phyloP scores from a whole-genome alignment of 2,113 vertebrate genomes.

The Urocolius indicus region DNA sequence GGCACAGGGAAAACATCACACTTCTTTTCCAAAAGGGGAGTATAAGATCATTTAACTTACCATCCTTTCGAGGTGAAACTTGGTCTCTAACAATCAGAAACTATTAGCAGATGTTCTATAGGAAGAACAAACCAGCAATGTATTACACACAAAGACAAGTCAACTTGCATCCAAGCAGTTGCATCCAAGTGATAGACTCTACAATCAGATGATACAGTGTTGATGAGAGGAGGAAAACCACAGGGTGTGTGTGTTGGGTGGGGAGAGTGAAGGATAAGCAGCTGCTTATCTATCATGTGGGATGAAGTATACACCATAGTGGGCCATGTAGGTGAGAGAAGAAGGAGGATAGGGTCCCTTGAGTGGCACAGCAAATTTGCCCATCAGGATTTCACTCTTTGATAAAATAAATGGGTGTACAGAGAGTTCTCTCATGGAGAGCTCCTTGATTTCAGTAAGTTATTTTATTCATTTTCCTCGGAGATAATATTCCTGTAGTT shows the following conservation, averaged over 20 bases:
- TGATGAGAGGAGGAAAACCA: conserved; percentile 40
- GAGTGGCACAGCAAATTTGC: neutral
- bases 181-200: neutral
- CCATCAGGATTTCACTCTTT: neutral
- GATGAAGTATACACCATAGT: neutral
- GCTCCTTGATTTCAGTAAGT: neutral
- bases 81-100: conserved; percentile 31
- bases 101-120: neutral
- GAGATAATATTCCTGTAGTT: neutral
- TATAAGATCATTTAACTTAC: conserved; percentile 52
- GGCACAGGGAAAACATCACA: neutral
- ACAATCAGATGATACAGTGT: neutral
- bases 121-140: neutral
- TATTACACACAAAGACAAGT: neutral
- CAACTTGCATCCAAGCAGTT: neutral
- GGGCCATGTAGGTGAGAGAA: neutral
- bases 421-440: neutral
- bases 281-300: conserved; percentile 28
- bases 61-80: conserved; percentile 24
- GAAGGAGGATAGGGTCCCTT: neutral
- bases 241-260: neutral
- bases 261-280: conserved; percentile 16
- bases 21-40: conserved; percentile 32
- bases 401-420: neutral
- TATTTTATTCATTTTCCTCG: neutral